Base-by-base conservation (phyloP, 2,888 invertebrate genomes). In the Sturmia bella region DNA sequence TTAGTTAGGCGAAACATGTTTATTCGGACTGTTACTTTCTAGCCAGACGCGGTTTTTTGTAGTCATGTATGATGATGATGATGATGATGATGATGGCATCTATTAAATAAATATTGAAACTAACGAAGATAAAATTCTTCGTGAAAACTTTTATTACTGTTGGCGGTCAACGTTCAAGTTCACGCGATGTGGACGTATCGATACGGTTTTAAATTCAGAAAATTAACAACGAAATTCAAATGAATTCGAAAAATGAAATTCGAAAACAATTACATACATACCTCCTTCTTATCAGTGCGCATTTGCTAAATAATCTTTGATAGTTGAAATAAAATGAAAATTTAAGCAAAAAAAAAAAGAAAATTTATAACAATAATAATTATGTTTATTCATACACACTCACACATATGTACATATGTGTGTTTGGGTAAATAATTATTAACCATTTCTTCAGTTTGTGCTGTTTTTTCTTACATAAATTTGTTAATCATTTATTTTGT, bases 151-250 rank as follows among this genome's bases (percentile, higher is more conserved):
- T 54, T 17, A 39, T 24, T 61, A 41, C 21, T 61, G 24, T 3
- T 41, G 41, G 50, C 72, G 72, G 59, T 59, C 57, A 70, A 70
- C 57, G 24, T 48, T 59, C 59, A 72, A 72, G 61, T 61, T 50
- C 59, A 50, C 24, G 27, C 24, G 21, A 43, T 13, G 12, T 12
- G 24, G 39, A 21, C n/a, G 21, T 48, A 17, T 54, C 12, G 39
- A 56, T 43, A 54, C 43, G 32, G 7, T 9, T 19, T 56, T 9
- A 21, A 54, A 43, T 54, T 43, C 9, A 63, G 6, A 19, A 41
- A 54, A 63, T 63, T 52, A 19, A 48, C 21, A 54, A 57, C 32
- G 3, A 52, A 54, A 19, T 19, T 19, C 43, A 56, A n/a, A n/a
- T n/a, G n/a, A n/a, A n/a, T n/a, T n/a, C n/a, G n/a, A n/a, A n/a